phyloP scores from a whole-genome alignment of 2,888 invertebrate genomes.

The Coleophora flavipennella region DNA sequence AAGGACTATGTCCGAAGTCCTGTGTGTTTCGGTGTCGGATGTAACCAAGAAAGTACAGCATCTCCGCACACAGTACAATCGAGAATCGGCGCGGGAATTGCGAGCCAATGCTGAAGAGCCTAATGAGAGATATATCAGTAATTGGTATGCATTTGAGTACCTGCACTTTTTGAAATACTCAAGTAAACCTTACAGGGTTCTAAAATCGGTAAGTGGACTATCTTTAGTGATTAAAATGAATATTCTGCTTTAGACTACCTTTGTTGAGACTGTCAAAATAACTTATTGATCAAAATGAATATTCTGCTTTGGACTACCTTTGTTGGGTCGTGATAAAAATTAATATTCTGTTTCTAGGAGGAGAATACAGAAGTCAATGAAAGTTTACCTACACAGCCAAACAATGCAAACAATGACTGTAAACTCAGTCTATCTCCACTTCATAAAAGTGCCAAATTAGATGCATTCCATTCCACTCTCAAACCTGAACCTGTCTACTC shows the following conservation, averaged over 20 bases:
- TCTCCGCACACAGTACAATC: constrained; percentile 73
- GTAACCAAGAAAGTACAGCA: constrained; percentile 75
- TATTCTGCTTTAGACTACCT: no score
- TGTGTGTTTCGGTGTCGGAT: constrained; percentile 55
- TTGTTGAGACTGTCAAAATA: no score
- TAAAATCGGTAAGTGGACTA: constrained; percentile 42
- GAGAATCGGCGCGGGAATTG: constrained; percentile 70
- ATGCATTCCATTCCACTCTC: constrained; percentile 22
- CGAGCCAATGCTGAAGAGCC: constrained; percentile 63
- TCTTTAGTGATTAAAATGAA: background rate
- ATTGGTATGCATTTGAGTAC: constrained; percentile 73
- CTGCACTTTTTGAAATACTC: constrained; percentile 74
- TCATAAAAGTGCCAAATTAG: constrained; percentile 38
- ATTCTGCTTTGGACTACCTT: no score
- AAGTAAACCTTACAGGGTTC: constrained; percentile 53
- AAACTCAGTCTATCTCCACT: constrained; percentile 42
- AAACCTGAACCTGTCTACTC: constrained; percentile 36
- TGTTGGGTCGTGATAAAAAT: no score
- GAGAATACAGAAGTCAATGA: constrained; percentile 30
- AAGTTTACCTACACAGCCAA: constrained; percentile 27
- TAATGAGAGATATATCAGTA: constrained; percentile 64
- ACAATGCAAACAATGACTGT: constrained; percentile 30
- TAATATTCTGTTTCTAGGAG: constrained; percentile 39
- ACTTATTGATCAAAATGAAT: background rate
- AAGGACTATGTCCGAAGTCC: constrained; percentile 46